phyloP scores from a whole-genome alignment of 1,140 invertebrate genomes.

The Hyphantria cunea region DNA sequence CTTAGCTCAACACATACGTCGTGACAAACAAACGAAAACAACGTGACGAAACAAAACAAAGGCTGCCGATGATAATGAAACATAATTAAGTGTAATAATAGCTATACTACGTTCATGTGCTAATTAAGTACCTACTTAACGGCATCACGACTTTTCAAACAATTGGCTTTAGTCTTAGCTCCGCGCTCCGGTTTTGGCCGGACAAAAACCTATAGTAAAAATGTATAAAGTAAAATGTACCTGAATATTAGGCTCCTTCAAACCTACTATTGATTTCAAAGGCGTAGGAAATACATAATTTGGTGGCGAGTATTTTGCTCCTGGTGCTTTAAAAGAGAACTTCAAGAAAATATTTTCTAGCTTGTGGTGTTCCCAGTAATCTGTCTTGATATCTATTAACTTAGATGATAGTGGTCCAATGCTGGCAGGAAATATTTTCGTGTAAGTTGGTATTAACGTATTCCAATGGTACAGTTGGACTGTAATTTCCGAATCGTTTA shows the following conservation, averaged over 20 bases:
- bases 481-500: constrained; percentile 55
- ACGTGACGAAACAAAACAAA: no score
- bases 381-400: constrained; percentile 48
- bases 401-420: constrained; percentile 48
- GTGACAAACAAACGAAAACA: no score
- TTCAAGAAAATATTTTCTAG: constrained; percentile 60
- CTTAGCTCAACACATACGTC: no score
- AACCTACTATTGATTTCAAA: constrained; percentile 51
- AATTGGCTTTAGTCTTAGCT: no score
- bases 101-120: no score
- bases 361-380: constrained; percentile 43
- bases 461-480: constrained; percentile 69
- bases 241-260: constrained; percentile 53
- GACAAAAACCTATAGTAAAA: constrained; percentile 2
- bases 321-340: constrained; percentile 56
- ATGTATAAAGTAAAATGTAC: constrained; percentile 41
- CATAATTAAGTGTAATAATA: no score
- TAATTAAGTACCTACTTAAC: no score
- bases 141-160: no score
- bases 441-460: constrained; percentile 52
- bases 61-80: no score
- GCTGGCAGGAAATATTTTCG: constrained; percentile 42
- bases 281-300: constrained; percentile 68
- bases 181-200: no score
- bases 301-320: constrained; percentile 44